Evolutionary conservation across 1,140 invertebrate species (phyloP), one percentile per base, ranked within the genome.

Genomic region (Rhynchophorus ferrugineus): DNA sequence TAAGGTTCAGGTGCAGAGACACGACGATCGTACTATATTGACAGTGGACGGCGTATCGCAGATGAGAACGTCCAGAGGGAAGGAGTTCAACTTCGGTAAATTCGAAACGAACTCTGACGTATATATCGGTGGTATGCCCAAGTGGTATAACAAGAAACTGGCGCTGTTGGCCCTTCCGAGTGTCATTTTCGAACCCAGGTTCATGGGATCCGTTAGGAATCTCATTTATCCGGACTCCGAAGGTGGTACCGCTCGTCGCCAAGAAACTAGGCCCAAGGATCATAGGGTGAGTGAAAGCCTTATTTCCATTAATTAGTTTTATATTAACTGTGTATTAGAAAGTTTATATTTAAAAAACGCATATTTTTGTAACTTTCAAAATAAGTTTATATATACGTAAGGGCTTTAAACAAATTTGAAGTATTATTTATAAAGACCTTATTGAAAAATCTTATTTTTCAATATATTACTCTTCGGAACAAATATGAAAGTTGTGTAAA

Each of bases 71-170:
- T 90, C 84, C 3, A 76, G 83, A 35, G 89, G 86, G 59, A 87
- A 89, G 61, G 89, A 91, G 69, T 90, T 90, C 68, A 79, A 82
- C 50, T 91, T 94, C 67, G 90, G 91, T 2, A 83, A 87, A 61
- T 81, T 89, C 57, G 74, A 76, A 1, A 84, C 82, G 36, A 94
- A 94, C 70, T 92, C 89, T 3, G 89, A 90, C 69, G 87, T 95
- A 18, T 95, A 91, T 69, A 78, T 96, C 38, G 92, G 92, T 5
- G 92, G 91, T 6, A 84, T 95, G 77, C 92, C 92, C 13, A 78
- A 80, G 48, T 89, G 83, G 82, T 94, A 91, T 67, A 87, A 87
- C 64, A 84, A 82, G 58, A 91, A 90, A 69, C 71, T 93, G 54
- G 84, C 85, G 1, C 73, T 87, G 37, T 71, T 94, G 34, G 87